Evolutionary conservation across 2,888 invertebrate genomes (phyloP), one percentile per base, ranked within the genome.

Genomic region (Formica aserva): DNA sequence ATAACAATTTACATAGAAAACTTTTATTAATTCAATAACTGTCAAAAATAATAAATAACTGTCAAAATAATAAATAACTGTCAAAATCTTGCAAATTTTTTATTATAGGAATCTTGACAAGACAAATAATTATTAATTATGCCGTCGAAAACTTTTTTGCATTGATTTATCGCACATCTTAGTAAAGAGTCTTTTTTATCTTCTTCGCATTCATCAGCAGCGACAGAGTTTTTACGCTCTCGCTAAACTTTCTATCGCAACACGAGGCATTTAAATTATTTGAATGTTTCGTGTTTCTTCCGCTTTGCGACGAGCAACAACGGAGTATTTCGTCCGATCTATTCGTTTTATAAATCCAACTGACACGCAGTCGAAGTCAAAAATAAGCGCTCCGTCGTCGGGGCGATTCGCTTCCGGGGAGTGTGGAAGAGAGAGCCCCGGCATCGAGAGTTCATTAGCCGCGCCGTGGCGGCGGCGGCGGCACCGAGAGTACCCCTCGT

Each of bases 391-490:
- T 13, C 38, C n/a, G 18, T 18, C 76, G 26, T 22, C 32, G 32
- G 38, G 62, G 15, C 13, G 78, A 41, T 69, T 71, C 71, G 57
- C 69, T 69, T 78, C 69, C 78, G 69, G 67, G 35, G 5, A 60
- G 48, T 8, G 48, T 48, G 18, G 52, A 52, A 52, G n/a, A 52
- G 18, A 52, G n/a, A 52, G 18, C n/a, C 52, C 52, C 52, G 52
- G 52, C n/a, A 52, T 52, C 52, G 52, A n/a, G 77, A 22, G 72
- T 75, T 72, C 75, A 82, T 72, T 82, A 75, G 81, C 65, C 81
- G 77, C 78, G 45, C 32, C 60, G 74, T 13, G 38, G 32, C 26
- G n/a, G 66, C 22, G n/a, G 22, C 29, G 1, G 41, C 32, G 13
- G n/a, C 38, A 3, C 18, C 52, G 3, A 22, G 29, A 1, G 62